Evolutionary conservation across 2,888 invertebrate species (phyloP).

Genomic region (Machimus rusticus): DNA sequence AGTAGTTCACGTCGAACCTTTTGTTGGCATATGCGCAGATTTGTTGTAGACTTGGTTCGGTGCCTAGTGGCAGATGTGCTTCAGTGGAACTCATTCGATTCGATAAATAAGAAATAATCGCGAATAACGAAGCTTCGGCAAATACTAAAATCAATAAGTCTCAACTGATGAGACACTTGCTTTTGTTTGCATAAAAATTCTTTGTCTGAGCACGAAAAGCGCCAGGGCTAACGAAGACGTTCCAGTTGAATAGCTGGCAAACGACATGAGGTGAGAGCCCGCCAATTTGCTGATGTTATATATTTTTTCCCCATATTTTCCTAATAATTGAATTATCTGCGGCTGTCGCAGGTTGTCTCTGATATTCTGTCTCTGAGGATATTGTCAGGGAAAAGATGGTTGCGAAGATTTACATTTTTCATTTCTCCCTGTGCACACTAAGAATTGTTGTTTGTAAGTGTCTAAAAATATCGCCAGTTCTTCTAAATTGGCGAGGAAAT

Average conservation of each 20-base stretch:
- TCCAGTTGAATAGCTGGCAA: conserved; percentile 23
- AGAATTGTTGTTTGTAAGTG: conserved; percentile 46
- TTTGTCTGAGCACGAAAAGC: background rate
- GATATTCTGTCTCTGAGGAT: background rate
- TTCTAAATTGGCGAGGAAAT: background rate
- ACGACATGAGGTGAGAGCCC: background rate
- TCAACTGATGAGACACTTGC: background rate
- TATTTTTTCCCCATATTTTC: background rate
- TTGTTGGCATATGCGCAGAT: background rate
- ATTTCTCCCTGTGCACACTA: conserved; percentile 46
- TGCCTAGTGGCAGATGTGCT: background rate
- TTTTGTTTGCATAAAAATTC: conserved; percentile 5
- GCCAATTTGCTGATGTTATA: background rate
- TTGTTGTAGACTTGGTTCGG: background rate
- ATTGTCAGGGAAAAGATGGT: conserved; percentile 28
- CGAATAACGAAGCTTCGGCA: background rate
- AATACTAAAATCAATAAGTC: conserved; percentile 6
- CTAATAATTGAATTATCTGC: conserved; percentile 28
- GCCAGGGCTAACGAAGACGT: background rate
- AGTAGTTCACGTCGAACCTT: background rate
- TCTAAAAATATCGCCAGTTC: background rate
- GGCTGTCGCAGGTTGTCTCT: background rate
- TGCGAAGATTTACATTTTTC: conserved; percentile 46
- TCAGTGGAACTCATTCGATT: background rate
- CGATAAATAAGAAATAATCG: background rate